Evolutionary conservation across 2,113 vertebrate genomes (phyloP).

Genomic region (Anser brachyrhynchus): DNA sequence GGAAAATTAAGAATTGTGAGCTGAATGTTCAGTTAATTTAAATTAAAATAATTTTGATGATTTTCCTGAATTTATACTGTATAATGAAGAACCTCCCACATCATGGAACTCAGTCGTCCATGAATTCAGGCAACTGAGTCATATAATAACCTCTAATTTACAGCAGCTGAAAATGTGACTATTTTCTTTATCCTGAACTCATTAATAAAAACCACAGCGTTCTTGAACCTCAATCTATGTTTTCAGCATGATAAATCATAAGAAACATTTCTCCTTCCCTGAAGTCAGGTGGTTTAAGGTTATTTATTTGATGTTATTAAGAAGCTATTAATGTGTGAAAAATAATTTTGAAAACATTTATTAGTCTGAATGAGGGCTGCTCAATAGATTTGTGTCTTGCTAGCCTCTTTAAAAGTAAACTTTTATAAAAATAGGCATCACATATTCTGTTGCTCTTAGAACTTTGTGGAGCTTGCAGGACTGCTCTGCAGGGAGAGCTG

Average conservation of each 20-base stretch:
- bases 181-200: not conserved
- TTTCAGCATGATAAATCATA: not conserved
- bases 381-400: not conserved
- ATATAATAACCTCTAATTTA: not conserved
- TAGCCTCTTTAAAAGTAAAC: not conserved
- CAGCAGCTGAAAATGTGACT: not conserved
- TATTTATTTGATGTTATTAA: not conserved
- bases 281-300: not conserved
- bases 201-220: not conserved
- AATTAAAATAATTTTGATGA: not conserved
- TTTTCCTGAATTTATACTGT: not conserved
- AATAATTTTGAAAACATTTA: not conserved
- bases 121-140: not conserved
- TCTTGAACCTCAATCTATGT: not conserved
- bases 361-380: not conserved
- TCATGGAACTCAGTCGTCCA: not conserved
- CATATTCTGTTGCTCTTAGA: not conserved
- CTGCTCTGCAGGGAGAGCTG: not conserved
- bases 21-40: constrained; percentile 19
- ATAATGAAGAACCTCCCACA: not conserved
- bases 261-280: not conserved
- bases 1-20: constrained; percentile 23
- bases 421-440: not conserved
- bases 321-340: not conserved
- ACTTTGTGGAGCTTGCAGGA: not conserved